phyloP scores from a whole-genome alignment of 2,113 vertebrate species.

The Aptenodytes patagonicus region DNA sequence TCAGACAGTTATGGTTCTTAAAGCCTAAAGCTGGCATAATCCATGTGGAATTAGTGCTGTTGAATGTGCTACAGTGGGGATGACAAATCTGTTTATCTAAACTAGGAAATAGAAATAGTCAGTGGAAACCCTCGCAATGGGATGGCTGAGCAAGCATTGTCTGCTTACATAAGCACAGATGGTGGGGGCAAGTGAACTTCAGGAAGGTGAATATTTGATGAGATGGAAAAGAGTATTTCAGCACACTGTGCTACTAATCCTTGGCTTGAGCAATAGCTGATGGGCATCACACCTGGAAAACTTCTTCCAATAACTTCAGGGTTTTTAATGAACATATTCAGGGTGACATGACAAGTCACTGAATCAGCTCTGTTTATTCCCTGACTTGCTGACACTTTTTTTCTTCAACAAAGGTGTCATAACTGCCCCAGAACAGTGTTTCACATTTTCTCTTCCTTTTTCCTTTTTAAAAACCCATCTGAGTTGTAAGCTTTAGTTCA shows the following conservation, averaged over 20 bases:
- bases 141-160: background rate
- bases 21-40: background rate
- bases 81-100: constrained; percentile 5
- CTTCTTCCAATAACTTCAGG: background rate
- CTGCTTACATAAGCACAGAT: background rate
- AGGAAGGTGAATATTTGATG: constrained; percentile 25
- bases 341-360: background rate
- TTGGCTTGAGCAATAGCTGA: background rate
- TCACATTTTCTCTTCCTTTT: background rate
- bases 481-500: background rate
- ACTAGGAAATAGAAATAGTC: background rate
- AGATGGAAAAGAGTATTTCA: constrained; percentile 11
- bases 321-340: background rate
- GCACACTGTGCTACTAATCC: background rate
- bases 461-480: background rate
- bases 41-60: background rate
- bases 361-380: background rate
- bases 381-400: background rate
- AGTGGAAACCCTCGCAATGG: background rate
- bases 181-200: background rate
- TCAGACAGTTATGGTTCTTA: background rate
- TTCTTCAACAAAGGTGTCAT: background rate
- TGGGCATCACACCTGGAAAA: background rate
- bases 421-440: background rate
- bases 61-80: background rate